A percentile compares a stretch with the other conserved stretches of the same genome.
Conservation (phyloP, 2,113 vertebrate species). For the Osmerus eperlanus region DNA sequence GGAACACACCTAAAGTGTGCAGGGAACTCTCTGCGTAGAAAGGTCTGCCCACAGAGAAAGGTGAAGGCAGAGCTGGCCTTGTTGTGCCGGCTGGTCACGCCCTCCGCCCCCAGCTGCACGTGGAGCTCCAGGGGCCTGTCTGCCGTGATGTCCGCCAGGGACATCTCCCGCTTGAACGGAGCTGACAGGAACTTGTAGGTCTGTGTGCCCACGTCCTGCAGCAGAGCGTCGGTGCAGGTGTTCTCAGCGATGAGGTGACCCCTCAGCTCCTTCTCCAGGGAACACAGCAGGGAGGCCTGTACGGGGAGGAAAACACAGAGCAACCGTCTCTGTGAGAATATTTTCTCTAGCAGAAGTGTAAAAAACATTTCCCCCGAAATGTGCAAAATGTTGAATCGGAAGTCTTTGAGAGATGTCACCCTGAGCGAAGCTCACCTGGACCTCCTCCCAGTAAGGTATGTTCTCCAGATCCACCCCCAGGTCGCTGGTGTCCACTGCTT, state of each 20-base stretch:
- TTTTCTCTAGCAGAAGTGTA: neutral
- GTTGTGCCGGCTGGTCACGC: conserved; percentile 85
- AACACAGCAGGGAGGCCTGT: conserved; percentile 84
- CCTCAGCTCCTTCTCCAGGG: conserved; percentile 86
- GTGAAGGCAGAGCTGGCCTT: conserved; percentile 90
- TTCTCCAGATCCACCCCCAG: conserved; percentile 70
- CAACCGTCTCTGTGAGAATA: neutral
- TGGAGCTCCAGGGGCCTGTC: conserved; percentile 71
- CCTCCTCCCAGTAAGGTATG: conserved; percentile 72
- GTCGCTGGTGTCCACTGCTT: conserved; percentile 87
- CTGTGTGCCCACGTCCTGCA: conserved; percentile 87
- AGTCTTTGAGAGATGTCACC: conserved; percentile 66
- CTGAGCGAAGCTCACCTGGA: conserved; percentile 74
- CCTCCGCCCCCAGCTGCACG: conserved; percentile 83
- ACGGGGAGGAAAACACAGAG: neutral
- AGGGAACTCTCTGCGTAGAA: conserved; percentile 87
- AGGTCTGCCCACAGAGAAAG: conserved; percentile 86
- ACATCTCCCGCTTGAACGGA: conserved; percentile 74
- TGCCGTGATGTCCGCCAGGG: conserved; percentile 77
- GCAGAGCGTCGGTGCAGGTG: conserved; percentile 75
- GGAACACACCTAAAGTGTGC: conserved; percentile 77
- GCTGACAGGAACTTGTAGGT: conserved; percentile 84
- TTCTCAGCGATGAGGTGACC: conserved; percentile 89
- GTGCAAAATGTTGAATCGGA: neutral
- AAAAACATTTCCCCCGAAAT: conserved; percentile 2